A percentile compares a stretch with the other conserved stretches of the same genome.
Evolutionary conservation across 2,113 vertebrate genomes (phyloP).

Genomic region (Benitochromis conjunctus): DNA sequence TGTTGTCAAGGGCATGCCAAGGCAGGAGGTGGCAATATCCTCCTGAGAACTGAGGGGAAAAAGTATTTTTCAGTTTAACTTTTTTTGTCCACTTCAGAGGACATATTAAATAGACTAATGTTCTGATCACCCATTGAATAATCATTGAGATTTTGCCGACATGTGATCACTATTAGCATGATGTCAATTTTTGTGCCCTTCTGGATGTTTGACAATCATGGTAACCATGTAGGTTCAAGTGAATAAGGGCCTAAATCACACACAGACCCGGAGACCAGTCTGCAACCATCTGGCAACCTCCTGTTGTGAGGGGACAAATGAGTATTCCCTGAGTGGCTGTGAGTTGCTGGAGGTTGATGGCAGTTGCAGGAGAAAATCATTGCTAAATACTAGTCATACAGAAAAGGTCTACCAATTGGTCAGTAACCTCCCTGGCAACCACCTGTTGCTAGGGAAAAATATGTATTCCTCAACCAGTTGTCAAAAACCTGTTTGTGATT

Average conservation of each 20-base stretch:
- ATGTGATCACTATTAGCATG: background rate
- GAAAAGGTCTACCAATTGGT: no score
- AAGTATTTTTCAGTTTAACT: no score
- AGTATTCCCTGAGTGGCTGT: no score
- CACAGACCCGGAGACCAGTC: background rate
- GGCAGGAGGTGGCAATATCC: background rate
- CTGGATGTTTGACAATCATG: background rate
- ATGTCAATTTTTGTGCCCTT: background rate
- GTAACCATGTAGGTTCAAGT: background rate
- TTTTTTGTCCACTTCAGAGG: background rate
- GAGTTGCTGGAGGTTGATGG: no score
- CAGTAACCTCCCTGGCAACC: no score
- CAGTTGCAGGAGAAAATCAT: no score
- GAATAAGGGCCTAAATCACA: background rate
- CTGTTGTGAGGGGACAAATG: background rate
- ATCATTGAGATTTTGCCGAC: background rate
- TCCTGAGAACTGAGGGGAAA: background rate
- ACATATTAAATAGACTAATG: background rate
- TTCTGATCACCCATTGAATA: background rate
- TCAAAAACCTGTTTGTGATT: background rate
- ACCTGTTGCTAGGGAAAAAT: background rate
- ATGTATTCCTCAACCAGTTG: background rate
- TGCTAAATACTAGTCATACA: no score
- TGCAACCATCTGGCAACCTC: background rate
- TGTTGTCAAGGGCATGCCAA: background rate